These are phyloP conservation scores for Cichladusa arquata DNA, from an alignment of 2,113 vertebrate species.

Conservation along the genomic window DNA sequence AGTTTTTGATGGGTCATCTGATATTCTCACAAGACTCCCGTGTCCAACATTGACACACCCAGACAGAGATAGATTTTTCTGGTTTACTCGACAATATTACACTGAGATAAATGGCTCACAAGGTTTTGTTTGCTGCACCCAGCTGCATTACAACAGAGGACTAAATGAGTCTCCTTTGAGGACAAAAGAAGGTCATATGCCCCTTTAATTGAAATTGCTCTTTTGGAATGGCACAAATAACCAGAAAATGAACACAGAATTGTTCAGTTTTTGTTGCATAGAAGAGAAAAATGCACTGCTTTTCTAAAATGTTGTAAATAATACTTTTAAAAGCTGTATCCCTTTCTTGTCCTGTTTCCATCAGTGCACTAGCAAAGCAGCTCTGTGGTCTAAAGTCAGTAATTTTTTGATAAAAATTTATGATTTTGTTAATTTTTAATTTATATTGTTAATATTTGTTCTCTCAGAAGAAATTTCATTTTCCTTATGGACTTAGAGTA, in stretches of 20 bases:
- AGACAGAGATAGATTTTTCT: background rate
- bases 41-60: background rate
- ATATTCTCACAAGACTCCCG: background rate
- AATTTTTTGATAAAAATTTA: background rate
- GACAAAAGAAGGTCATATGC: background rate
- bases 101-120: background rate
- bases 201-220: slow-evolving; percentile 18
- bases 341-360: background rate
- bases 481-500: background rate
- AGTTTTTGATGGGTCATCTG: background rate
- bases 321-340: background rate
- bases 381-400: background rate
- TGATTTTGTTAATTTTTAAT: background rate
- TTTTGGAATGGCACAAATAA: background rate
- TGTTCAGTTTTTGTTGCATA: background rate
- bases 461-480: background rate
- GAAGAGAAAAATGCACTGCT: background rate
- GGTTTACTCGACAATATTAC: background rate
- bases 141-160: background rate
- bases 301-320: background rate
- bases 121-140: background rate
- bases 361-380: background rate
- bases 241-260: background rate
- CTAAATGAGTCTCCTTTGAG: background rate
- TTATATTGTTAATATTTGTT: background rate